A percentile compares a stretch with the other conserved stretches of the same genome.
Conservation (phyloP, 2,113 vertebrate genomes). For the Gambusia holbrooki region DNA sequence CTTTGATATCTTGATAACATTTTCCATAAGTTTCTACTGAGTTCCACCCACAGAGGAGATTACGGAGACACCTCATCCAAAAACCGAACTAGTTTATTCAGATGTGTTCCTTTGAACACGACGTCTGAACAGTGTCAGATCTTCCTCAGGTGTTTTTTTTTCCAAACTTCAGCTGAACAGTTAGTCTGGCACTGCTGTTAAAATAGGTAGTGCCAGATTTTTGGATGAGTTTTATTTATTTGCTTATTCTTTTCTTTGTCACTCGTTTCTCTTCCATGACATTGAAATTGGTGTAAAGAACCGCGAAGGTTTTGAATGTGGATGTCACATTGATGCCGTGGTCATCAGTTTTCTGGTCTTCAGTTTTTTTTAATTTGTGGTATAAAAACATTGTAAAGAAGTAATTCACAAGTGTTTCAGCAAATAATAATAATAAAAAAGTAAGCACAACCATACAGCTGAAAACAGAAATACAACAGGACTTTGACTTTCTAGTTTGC, state of each 20-base stretch:
- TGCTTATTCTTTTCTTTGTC: constrained; percentile 13
- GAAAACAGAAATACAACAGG: too few relatives aligned
- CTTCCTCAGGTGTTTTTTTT: constrained; percentile 46
- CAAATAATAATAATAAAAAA: too few relatives aligned
- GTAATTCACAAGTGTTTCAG: too few relatives aligned
- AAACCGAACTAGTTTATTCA: constrained; percentile 32
- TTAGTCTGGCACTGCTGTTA: too few relatives aligned
- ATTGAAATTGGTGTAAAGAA: constrained; percentile 37
- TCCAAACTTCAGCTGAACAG: constrained; percentile 31
- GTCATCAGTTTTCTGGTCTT: too few relatives aligned
- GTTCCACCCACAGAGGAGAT: constrained; percentile 39
- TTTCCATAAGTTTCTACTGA: neutral
- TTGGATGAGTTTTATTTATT: constrained; percentile 20
- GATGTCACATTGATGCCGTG: too few relatives aligned
- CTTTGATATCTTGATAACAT: constrained; percentile 13
- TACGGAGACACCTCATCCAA: constrained; percentile 31
- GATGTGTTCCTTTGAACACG: neutral
- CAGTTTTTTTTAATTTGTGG: too few relatives aligned
- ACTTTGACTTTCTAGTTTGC: too few relatives aligned
- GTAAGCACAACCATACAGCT: too few relatives aligned
- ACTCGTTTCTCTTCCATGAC: constrained; percentile 22
- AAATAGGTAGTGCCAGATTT: neutral
- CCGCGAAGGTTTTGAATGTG: constrained; percentile 27
- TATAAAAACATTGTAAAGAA: too few relatives aligned
- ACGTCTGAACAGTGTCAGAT: neutral